A percentile compares a stretch with the other conserved stretches of the same genome.
Conservation (phyloP, 2,888 invertebrate genomes). For the Nomada ferruginata region DNA sequence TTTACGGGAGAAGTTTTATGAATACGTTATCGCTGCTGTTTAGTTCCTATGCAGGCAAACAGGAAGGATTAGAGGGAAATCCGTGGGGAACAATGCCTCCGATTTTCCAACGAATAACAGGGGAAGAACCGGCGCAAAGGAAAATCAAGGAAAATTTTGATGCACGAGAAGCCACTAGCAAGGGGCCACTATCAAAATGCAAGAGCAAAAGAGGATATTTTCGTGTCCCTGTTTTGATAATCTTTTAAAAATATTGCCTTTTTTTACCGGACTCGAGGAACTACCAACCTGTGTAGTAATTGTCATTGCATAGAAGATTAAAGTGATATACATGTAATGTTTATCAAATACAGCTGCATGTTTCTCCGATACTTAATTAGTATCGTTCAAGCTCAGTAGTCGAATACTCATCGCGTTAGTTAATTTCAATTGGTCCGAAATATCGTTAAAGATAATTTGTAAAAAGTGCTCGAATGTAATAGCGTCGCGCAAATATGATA, state of each 20-base stretch:
- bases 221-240: neutral
- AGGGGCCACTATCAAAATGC: neutral
- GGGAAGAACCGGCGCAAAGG: neutral
- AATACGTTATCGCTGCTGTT: slow-evolving; percentile 63
- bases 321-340: no score
- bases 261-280: neutral
- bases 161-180: no score
- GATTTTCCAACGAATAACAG: slow-evolving; percentile 4
- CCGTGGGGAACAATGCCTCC: slow-evolving; percentile 55
- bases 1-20: slow-evolving; percentile 16
- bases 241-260: neutral
- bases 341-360: no score
- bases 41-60: slow-evolving; percentile 42
- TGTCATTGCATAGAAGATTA: no score
- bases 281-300: neutral
- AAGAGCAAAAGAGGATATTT: neutral
- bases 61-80: slow-evolving; percentile 61
- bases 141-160: neutral
- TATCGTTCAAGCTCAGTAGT: no score
- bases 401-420: no score
- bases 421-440: no score
- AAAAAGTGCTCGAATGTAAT: no score
- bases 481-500: no score
- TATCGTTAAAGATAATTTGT: no score
- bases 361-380: no score